These are phyloP conservation scores for Notolepis coatsorum DNA, from an alignment of 2,797 vertebrate species.

Conservation along the genomic window DNA sequence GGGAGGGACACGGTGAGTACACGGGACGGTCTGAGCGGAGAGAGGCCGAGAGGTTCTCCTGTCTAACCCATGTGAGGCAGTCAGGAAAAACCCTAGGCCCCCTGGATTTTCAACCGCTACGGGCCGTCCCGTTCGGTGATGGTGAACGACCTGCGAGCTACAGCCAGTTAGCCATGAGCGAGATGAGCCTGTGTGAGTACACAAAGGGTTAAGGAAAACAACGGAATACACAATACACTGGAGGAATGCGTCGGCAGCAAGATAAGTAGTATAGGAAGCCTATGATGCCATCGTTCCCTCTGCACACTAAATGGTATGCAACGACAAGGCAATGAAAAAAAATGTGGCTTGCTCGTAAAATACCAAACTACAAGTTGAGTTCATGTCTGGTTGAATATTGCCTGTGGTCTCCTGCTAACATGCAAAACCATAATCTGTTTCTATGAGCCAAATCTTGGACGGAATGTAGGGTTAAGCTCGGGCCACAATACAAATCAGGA, in stretches of 20 bases:
- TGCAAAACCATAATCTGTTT: conserved; percentile 30
- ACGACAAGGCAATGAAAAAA: no score
- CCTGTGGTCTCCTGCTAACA: not conserved
- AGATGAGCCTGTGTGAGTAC: conserved; percentile 62
- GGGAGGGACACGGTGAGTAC: conserved; percentile 39
- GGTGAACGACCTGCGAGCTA: conserved; percentile 53
- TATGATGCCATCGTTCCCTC: conserved; percentile 20
- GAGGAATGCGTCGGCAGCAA: conserved; percentile 47
- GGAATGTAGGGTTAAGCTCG: conserved; percentile 30
- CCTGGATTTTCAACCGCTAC: not conserved
- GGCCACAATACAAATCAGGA: conserved; percentile 5
- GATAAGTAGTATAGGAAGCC: conserved; percentile 20
- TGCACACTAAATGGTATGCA: conserved; percentile 13
- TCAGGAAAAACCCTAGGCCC: conserved; percentile 6
- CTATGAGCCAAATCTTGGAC: conserved; percentile 18
- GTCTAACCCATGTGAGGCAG: conserved; percentile 5
- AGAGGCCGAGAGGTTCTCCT: conserved; percentile 46
- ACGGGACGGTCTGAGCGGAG: not conserved
- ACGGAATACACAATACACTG: conserved; percentile 35
- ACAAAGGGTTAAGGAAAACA: conserved; percentile 51
- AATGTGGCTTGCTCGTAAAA: not conserved
- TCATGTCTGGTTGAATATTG: conserved; percentile 9
- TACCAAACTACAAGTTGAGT: conserved; percentile 2
- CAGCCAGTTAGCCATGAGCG: conserved; percentile 65
- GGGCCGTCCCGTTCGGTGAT: conserved; percentile 29